Conservation (phyloP, 2,888 invertebrate genomes). For the Diarsia dahlii region DNA sequence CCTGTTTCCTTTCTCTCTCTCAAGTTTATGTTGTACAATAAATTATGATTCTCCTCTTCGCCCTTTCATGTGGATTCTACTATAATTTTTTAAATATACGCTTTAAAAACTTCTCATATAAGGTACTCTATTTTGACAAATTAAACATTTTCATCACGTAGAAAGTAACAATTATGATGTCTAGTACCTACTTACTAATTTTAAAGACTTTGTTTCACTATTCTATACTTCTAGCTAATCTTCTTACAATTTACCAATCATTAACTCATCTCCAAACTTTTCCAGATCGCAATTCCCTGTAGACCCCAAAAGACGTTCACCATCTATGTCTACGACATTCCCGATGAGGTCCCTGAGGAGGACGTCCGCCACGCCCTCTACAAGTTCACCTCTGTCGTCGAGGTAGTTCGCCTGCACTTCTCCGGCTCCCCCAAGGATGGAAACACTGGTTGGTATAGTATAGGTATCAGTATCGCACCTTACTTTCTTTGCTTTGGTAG, state of each 20-base stretch:
- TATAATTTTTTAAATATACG: not conserved
- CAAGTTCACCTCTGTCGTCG: slow-evolving; percentile 95
- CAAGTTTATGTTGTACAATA: slow-evolving; percentile 6
- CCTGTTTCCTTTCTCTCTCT: slow-evolving; percentile 27
- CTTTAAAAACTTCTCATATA: not conserved
- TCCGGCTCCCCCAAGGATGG: slow-evolving; percentile 85
- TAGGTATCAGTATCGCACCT: slow-evolving; percentile 60
- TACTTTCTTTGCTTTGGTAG: slow-evolving; percentile 42
- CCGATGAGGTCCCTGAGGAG: slow-evolving; percentile 96
- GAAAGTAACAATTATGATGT: not conserved
- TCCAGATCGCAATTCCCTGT: slow-evolving; percentile 95
- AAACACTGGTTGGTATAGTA: slow-evolving; percentile 77
- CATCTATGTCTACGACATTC: slow-evolving; percentile 95
- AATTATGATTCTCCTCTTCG: slow-evolving; percentile 71
- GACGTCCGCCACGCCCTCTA: slow-evolving; percentile 95
- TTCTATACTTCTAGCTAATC: not conserved
- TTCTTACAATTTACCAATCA: not conserved
- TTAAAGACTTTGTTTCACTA: not conserved
- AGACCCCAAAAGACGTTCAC: slow-evolving; percentile 97
- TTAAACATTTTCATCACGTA: not conserved
- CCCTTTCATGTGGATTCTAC: slow-evolving; percentile 62
- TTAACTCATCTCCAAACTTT: not conserved
- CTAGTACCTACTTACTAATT: not conserved
- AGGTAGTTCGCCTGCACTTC: slow-evolving; percentile 93
- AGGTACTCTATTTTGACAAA: not conserved